Percentiles rank a stretch among this genome's conserved stretches.
phyloP scores from a whole-genome alignment of 2,797 vertebrate species.

The Sternotherus odoratus region DNA sequence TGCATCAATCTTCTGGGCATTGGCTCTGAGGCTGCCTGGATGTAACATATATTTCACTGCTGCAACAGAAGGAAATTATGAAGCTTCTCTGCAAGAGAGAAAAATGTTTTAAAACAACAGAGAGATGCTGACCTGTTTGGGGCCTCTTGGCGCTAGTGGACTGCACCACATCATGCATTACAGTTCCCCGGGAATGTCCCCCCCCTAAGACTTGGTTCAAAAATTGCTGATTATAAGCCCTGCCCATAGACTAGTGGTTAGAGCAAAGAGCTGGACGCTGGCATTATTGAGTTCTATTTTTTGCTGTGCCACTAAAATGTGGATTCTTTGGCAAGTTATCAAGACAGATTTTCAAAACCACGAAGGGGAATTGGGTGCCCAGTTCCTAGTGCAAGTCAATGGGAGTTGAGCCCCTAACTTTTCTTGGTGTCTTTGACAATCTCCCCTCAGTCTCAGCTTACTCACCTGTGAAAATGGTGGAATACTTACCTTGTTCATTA shows the following conservation, averaged over 20 bases:
- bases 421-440: neutral
- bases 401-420: rapidly evolving
- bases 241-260: neutral
- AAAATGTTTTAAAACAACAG: neutral
- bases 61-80: neutral
- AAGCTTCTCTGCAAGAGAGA: neutral
- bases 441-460: neutral
- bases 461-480: neutral
- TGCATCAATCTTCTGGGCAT: constrained; percentile 1
- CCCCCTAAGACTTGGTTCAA: neutral
- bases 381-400: neutral
- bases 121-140: neutral
- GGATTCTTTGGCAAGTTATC: neutral
- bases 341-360: neutral
- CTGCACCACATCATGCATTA: neutral
- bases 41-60: neutral
- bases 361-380: neutral
- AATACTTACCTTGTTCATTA: neutral
- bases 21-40: constrained; percentile 11
- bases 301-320: neutral
- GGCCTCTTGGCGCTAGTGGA: neutral
- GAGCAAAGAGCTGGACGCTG: neutral
- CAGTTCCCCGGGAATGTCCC: neutral
- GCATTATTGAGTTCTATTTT: neutral
- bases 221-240: neutral